These are phyloP conservation scores for Myiotriccus ornatus DNA, from an alignment of 2,797 vertebrate genomes.

Conservation along the genomic window DNA sequence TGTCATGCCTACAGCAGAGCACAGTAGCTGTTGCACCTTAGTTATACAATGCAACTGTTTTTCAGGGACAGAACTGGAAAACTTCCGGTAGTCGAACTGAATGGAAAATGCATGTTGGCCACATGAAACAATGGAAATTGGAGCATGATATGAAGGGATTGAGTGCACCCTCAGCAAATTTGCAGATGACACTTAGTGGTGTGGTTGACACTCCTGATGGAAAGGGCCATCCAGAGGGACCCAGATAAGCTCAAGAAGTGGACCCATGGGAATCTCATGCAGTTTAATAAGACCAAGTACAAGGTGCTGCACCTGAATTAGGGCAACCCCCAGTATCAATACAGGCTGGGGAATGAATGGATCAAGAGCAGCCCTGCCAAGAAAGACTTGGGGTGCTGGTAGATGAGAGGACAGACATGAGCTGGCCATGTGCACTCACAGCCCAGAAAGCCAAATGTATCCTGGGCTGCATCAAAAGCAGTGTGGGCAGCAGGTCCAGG, in stretches of 20 bases:
- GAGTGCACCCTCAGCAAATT: background rate
- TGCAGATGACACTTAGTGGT: background rate
- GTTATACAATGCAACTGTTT: background rate
- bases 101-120: background rate
- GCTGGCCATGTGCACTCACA: accelerated
- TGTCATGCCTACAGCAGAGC: background rate
- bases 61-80: background rate
- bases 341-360: background rate
- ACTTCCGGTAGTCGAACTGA: background rate
- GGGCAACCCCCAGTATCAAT: background rate
- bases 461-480: background rate
- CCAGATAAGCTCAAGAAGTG: background rate
- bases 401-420: background rate
- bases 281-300: background rate
- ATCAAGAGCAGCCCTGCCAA: background rate
- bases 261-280: background rate
- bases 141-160: background rate
- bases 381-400: background rate
- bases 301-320: background rate
- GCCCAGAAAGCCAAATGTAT: background rate
- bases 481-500: background rate
- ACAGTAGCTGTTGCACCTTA: background rate
- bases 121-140: background rate
- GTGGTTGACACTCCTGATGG: background rate
- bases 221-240: background rate